Evolutionary conservation across 2,113 vertebrate genomes (phyloP).

Genomic region (Isurus oxyrinchus): DNA sequence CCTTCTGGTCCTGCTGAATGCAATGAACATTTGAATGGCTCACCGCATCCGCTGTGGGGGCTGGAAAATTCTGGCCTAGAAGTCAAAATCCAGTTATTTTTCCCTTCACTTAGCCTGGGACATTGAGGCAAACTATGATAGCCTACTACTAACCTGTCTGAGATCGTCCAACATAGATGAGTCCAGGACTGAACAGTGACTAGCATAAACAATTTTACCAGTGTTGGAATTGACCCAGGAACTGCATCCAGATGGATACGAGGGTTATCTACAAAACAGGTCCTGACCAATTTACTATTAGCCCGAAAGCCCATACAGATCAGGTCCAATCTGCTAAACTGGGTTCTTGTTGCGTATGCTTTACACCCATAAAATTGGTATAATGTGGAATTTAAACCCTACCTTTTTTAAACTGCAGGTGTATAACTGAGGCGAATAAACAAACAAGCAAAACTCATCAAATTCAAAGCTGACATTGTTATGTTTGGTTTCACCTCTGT

Average conservation of each 20-base stretch:
- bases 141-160: no score
- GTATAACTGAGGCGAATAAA: neutral
- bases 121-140: neutral
- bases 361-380: neutral
- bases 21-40: no score
- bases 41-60: no score
- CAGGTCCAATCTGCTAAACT: neutral
- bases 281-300: neutral
- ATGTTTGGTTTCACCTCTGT: slow-evolving; percentile 26
- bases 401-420: neutral
- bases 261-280: neutral
- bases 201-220: neutral
- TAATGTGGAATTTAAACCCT: neutral
- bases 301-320: neutral
- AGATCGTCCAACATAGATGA: neutral
- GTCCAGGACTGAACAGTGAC: neutral
- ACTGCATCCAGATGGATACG: neutral
- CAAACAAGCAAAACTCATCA: neutral
- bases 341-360: neutral
- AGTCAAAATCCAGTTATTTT: neutral
- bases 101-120: neutral
- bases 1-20: no score
- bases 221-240: neutral
- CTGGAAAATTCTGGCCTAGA: neutral
- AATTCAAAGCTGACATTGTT: slow-evolving; percentile 22